Conservation (phyloP, 2,797 vertebrate genomes). For the Microtus agrestis region DNA sequence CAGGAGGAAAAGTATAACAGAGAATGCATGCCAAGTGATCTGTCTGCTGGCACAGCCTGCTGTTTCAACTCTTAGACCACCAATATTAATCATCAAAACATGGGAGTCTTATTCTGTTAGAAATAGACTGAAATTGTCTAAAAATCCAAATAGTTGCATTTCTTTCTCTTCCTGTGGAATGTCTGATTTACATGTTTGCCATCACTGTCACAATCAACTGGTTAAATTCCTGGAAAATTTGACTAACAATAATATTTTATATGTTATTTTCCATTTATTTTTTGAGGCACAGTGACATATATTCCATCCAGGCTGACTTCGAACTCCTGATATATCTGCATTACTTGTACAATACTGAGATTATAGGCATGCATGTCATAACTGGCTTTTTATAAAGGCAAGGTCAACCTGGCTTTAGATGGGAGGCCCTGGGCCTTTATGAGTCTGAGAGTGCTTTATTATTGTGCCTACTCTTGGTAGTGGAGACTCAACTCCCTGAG, state of each 20-base stretch:
- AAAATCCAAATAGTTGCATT: slow-evolving; percentile 32
- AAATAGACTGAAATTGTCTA: slow-evolving; percentile 49
- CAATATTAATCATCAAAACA: slow-evolving; percentile 42
- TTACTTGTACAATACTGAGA: not conserved
- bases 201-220: slow-evolving; percentile 34
- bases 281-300: not conserved
- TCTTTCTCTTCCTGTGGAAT: not conserved
- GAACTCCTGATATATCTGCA: not conserved
- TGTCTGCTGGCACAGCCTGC: not conserved
- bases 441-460: not conserved
- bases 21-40: not conserved
- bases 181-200: not conserved
- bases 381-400: not conserved
- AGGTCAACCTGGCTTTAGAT: slow-evolving; percentile 11
- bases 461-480: not conserved
- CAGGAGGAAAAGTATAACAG: not conserved
- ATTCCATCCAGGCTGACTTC: not conserved
- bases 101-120: not conserved
- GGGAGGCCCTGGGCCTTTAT: slow-evolving; percentile 25
- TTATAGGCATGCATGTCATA: not conserved
- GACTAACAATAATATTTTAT: not conserved
- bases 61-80: not conserved
- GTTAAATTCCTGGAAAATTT: slow-evolving; percentile 31
- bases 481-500: not conserved
- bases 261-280: not conserved